Evolutionary conservation across 92 coral and sea anemone genomes (phyloP).

Genomic region (Galaxea fascicularis): DNA sequence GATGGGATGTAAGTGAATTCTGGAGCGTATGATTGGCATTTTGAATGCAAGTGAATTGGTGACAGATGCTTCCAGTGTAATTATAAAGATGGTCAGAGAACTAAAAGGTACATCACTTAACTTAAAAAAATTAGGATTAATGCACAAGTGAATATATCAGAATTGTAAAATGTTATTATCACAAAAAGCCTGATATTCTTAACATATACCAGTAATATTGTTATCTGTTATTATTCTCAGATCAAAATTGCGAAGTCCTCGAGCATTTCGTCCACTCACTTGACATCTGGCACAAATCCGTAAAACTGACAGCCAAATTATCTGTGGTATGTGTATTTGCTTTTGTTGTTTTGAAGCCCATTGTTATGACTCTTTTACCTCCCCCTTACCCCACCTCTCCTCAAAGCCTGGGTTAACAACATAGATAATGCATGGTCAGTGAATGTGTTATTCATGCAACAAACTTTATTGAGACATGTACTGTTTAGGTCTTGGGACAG

Average conservation of each 20-base stretch:
- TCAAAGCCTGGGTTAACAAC: background rate
- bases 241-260: constrained; percentile 31
- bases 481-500: constrained; percentile 6
- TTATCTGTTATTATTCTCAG: constrained; percentile 12
- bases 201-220: constrained; percentile 6
- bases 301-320: constrained; percentile 40
- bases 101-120: constrained; percentile 41
- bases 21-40: constrained; percentile 46
- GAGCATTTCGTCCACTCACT: constrained; percentile 51
- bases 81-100: constrained; percentile 58
- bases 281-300: no score
- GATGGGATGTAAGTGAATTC: constrained; percentile 49
- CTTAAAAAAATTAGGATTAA: background rate
- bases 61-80: constrained; percentile 54
- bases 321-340: constrained; percentile 29
- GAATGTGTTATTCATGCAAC: constrained; percentile 13
- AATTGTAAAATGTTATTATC: constrained; percentile 12
- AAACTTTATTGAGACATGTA: constrained; percentile 10
- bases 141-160: constrained; percentile 11
- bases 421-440: background rate
- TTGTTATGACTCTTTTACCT: constrained; percentile 8
- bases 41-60: constrained; percentile 45
- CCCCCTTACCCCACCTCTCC: constrained; percentile 10
- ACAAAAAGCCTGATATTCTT: constrained; percentile 23
- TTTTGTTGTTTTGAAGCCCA: constrained; percentile 12